These are phyloP conservation scores for Trachelipus rathkii DNA, from an alignment of 1,140 invertebrate species.

Conservation along the genomic window DNA sequence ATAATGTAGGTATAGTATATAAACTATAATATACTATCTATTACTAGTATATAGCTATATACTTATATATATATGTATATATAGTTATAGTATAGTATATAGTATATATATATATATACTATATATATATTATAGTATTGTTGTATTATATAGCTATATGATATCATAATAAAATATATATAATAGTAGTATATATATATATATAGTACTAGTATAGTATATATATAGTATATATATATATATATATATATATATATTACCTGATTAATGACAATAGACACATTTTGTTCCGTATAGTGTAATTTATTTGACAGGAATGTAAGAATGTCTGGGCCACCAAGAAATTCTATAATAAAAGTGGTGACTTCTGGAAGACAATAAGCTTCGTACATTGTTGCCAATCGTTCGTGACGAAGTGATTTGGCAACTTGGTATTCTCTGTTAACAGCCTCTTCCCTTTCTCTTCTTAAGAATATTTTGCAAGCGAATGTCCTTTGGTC, in stretches of 20 bases:
- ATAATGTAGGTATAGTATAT: too few species aligned
- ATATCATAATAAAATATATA: too few species aligned
- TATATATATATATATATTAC: slow-evolving; percentile 47
- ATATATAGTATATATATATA: too few species aligned
- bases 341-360: slow-evolving; percentile 32
- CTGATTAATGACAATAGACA: slow-evolving; percentile 76
- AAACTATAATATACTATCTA: too few species aligned
- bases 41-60: too few species aligned
- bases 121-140: too few species aligned
- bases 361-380: slow-evolving; percentile 52
- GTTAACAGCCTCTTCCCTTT: slow-evolving; percentile 56
- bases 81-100: too few species aligned
- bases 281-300: slow-evolving; percentile 85
- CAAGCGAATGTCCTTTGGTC: slow-evolving; percentile 64
- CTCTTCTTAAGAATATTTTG: slow-evolving; percentile 66
- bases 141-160: too few species aligned
- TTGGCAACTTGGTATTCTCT: slow-evolving; percentile 75
- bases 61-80: too few species aligned
- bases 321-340: slow-evolving; percentile 85
- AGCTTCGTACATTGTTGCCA: slow-evolving; percentile 68
- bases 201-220: too few species aligned
- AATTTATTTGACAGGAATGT: slow-evolving; percentile 79
- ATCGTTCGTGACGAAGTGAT: slow-evolving; percentile 75
- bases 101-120: too few species aligned
- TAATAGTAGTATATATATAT: too few species aligned